Percentiles rank a stretch among this genome's conserved stretches.
Conservation (phyloP, 53 echinoderm and acorn worm genomes). For the Hippasteria phrygiana region DNA sequence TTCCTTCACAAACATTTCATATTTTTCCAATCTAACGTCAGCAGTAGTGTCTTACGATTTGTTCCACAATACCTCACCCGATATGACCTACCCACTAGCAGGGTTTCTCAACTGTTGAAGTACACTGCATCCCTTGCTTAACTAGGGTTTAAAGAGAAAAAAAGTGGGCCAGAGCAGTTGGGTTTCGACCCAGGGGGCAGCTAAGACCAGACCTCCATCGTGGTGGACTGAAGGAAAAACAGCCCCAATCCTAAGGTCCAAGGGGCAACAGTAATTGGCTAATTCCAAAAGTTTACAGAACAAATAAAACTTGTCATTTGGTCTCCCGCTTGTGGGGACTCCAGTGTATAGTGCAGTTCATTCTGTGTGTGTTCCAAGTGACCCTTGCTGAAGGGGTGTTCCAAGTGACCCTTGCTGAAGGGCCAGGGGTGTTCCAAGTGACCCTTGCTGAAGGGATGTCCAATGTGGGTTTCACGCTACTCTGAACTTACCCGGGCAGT, state of each 20-base stretch:
- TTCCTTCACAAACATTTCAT: not conserved
- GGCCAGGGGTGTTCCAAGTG: not conserved
- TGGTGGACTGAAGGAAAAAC: not conserved
- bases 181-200: conserved; percentile 3
- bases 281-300: conserved; percentile 34
- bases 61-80: not conserved
- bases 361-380: not conserved
- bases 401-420: not conserved
- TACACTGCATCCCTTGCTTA: too few species aligned
- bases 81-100: not conserved
- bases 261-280: conserved; percentile 31
- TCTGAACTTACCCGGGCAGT: too few species aligned
- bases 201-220: not conserved
- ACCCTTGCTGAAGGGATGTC: not conserved
- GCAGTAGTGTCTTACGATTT: not conserved
- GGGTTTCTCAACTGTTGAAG: too few species aligned
- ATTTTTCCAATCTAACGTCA: not conserved
- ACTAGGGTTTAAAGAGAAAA: not conserved
- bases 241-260: conserved; percentile 7
- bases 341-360: not conserved
- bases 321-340: not conserved
- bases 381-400: not conserved
- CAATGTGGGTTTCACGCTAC: too few species aligned
- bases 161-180: not conserved
- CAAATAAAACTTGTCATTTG: not conserved